Percentiles rank a stretch among this genome's conserved stretches.
Evolutionary conservation across 2,888 invertebrate genomes (phyloP).

Genomic region (Automeris io): DNA sequence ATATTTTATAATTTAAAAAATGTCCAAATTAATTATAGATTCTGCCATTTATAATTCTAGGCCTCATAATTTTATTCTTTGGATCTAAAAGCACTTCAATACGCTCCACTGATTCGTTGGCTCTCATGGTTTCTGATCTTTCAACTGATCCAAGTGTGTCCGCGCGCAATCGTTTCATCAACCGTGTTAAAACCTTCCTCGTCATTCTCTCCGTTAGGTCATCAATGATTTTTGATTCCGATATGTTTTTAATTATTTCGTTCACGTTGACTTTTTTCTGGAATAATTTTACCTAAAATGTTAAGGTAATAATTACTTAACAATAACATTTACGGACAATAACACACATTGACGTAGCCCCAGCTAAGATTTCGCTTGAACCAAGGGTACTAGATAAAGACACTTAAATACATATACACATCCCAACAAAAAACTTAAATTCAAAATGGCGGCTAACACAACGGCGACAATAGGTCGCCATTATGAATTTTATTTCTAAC

Average conservation of each 20-base stretch:
- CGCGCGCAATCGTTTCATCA: neutral
- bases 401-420: neutral
- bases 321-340: no score
- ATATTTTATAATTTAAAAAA: no score
- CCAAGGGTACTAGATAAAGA: neutral
- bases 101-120: slow-evolving; percentile 1
- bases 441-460: no score
- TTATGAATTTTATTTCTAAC: no score
- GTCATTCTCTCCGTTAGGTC: slow-evolving; percentile 1
- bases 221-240: slow-evolving; percentile 4
- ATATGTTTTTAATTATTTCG: slow-evolving; percentile 2
- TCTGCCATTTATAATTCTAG: neutral
- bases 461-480: no score
- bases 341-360: no score
- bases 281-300: neutral
- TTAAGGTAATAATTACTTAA: no score
- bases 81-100: slow-evolving; percentile 2
- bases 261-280: slow-evolving; percentile 3
- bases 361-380: no score
- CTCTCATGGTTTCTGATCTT: neutral
- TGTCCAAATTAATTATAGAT: no score
- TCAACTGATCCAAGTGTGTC: neutral
- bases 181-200: neutral
- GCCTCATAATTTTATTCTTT: neutral
- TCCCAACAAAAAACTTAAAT: no score